phyloP scores from a whole-genome alignment of 2,888 invertebrate species.

The Meta bourneti region DNA sequence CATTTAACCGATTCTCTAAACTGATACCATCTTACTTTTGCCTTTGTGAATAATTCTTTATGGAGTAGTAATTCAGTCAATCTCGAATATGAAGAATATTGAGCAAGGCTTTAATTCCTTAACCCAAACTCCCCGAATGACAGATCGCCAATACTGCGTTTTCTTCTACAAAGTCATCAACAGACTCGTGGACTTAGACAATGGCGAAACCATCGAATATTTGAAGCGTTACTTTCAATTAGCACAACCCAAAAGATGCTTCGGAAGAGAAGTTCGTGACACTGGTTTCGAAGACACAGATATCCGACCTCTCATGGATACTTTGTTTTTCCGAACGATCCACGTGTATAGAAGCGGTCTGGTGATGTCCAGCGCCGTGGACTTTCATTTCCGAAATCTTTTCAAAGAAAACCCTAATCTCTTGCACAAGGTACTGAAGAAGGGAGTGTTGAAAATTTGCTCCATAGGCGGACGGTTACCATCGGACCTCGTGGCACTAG shows the following conservation, averaged over 20 bases:
- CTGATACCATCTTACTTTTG: too few relatives aligned
- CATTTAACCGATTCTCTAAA: too few relatives aligned
- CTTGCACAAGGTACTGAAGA: neutral
- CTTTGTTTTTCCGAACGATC: neutral
- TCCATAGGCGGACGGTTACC: slow-evolving; percentile 11
- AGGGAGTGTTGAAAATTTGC: neutral
- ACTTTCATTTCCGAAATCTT: slow-evolving; percentile 11
- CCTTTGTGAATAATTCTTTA: too few relatives aligned
- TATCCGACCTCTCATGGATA: neutral
- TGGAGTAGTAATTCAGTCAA: too few relatives aligned
- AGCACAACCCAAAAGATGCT: neutral
- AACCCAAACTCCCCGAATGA: neutral
- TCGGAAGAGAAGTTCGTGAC: neutral
- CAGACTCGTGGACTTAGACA: neutral
- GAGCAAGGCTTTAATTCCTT: too few relatives aligned
- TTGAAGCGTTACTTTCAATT: neutral
- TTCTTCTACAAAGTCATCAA: neutral
- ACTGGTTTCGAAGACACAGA: neutral
- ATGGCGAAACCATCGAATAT: neutral
- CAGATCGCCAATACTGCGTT: neutral
- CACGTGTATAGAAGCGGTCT: neutral
- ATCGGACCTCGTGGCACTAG: neutral
- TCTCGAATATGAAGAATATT: too few relatives aligned
- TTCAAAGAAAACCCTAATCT: neutral
- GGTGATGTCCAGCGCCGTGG: slow-evolving; percentile 23